These are phyloP conservation scores for Tricholaema leucomelas DNA, from an alignment of 2,113 vertebrate genomes.

Conservation along the genomic window DNA sequence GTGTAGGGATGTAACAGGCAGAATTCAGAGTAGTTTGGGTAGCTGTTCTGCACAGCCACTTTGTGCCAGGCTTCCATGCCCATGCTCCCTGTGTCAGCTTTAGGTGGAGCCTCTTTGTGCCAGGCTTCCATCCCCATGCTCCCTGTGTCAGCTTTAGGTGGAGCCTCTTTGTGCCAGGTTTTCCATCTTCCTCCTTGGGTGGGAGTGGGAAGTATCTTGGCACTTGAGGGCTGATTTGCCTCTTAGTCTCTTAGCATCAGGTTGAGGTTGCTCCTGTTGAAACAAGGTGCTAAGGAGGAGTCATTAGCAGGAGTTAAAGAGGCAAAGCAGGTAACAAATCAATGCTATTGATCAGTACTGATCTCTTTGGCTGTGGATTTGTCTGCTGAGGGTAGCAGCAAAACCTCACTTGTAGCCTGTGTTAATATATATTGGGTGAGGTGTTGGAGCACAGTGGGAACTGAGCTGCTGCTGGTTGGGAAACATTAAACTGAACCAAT, in stretches of 20 bases:
- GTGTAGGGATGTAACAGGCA: not conserved
- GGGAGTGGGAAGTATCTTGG: too few relatives aligned
- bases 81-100: not conserved
- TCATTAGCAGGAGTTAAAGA: constrained; percentile 3
- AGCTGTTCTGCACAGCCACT: not conserved
- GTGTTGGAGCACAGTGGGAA: not conserved
- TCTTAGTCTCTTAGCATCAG: not conserved
- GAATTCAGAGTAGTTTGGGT: not conserved
- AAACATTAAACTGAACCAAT: not conserved
- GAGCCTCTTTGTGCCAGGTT: not conserved
- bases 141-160: not conserved
- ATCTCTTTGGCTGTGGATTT: not conserved
- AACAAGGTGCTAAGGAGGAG: not conserved
- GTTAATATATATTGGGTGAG: not conserved
- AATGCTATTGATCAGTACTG: not conserved
- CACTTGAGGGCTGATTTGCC: not conserved
- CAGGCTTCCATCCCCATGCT: too few relatives aligned
- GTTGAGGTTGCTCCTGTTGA: not conserved
- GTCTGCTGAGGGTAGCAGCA: constrained; percentile 12
- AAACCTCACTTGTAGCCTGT: not conserved
- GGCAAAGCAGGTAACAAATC: not conserved
- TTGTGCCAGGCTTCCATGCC: too few relatives aligned
- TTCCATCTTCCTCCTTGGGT: not conserved
- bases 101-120: not conserved
- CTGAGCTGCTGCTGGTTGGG: not conserved